Base-by-base conservation (phyloP, 2,888 invertebrate species). In the Cremastinae sp. region DNA sequence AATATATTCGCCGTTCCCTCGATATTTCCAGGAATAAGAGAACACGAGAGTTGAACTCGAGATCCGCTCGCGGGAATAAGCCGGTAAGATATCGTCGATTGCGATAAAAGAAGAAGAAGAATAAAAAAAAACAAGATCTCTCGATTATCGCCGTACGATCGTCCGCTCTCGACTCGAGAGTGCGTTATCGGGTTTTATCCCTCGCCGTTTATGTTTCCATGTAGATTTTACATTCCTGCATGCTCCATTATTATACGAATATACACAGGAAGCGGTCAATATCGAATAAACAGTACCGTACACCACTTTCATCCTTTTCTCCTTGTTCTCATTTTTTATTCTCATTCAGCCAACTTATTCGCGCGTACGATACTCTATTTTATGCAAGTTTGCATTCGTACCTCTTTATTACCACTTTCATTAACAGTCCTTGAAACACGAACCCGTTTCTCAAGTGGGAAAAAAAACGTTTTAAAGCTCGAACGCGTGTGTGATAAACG, bases 21-120 rank as follows among this genome's bases (percentile, higher is more conserved):
- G 61, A 62, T 56, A 61, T 73, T 73, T 64, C 73, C 74, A 74
- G 73, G 76, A 76, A 76, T 64, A 65, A 41, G 68, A 59, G 61
- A 66, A 56, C 10, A 28, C 22, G 73, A 28, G 28, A 45, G 73
- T 69, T 64, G 64, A 69, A 68, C 51, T 45, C 36, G 28, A 9
- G 36, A 28, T 8, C 28, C 16, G n/a, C 45, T 43, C 41, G 54
- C 7, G 28, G 45, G 47, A 45, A 68, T 76, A 76, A 76, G 76
- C 69, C 58, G 58, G 53, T 73, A 47, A 76, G 76, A 73, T 76
- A 73, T 76, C 73, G 64, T 34, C 73, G 58, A 73, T 76, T 45
- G 68, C 53, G 28, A 28, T 28, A 28, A 5, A 28, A 28, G 5
- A 28, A 28, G 5, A 28, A 28, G 5, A 28, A 28, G 28, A 28